Percentiles rank a stretch among this genome's conserved stretches.
Evolutionary conservation across 2,888 invertebrate genomes (phyloP).

Genomic region (Neuroscelio doddi): DNA sequence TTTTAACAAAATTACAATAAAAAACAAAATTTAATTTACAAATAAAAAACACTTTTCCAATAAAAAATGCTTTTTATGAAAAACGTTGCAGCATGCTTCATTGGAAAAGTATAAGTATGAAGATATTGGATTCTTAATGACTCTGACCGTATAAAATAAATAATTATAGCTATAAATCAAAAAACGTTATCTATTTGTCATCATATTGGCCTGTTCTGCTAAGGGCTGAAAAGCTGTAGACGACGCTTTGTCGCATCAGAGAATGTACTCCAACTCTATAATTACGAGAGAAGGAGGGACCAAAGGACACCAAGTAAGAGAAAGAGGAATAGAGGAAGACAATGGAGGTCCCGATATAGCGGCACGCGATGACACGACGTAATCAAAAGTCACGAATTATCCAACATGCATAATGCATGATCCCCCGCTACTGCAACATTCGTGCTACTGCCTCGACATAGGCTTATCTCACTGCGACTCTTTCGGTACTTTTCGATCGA

Average conservation of each 20-base stretch:
- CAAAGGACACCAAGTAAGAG: conserved; percentile 28
- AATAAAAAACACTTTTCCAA: too few species aligned
- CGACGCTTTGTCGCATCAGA: conserved; percentile 42
- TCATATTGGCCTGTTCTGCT: too few species aligned
- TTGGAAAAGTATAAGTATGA: too few species aligned
- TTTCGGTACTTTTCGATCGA: conserved; percentile 28
- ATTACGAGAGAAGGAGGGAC: conserved; percentile 46
- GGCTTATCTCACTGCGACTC: conserved; percentile 31
- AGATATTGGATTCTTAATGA: too few species aligned
- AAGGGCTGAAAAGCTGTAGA: conserved; percentile 18
- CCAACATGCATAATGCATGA: conserved; percentile 56
- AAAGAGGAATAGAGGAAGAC: conserved; percentile 42
- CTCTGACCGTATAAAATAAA: too few species aligned
- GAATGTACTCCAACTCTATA: conserved; percentile 49
- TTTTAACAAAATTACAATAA: too few species aligned
- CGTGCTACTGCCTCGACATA: conserved; percentile 42
- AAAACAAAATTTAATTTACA: too few species aligned
- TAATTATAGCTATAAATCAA: too few species aligned
- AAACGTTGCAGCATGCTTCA: too few species aligned
- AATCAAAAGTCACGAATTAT: conserved; percentile 63
- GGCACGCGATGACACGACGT: conserved; percentile 57
- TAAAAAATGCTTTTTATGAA: too few species aligned
- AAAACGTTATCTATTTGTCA: too few species aligned
- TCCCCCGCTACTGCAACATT: conserved; percentile 53
- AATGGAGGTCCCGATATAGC: conserved; percentile 51